phyloP scores from a whole-genome alignment of 2,797 vertebrate genomes.

The Glossophaga mutica region DNA sequence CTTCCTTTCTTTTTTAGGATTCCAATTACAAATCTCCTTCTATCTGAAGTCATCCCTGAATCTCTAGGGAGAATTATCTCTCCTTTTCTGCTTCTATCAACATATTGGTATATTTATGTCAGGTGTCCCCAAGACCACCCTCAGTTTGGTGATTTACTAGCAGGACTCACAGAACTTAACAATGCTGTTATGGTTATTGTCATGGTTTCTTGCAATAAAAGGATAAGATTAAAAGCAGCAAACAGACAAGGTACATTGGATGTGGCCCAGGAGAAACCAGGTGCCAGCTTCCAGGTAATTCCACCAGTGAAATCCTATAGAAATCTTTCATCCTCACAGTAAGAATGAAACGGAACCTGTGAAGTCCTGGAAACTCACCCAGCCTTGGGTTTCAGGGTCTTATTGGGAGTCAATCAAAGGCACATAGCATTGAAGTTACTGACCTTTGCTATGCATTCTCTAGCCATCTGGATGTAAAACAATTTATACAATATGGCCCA shows the following conservation, averaged over 20 bases:
- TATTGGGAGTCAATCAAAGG: neutral
- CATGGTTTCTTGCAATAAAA: neutral
- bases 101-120: neutral
- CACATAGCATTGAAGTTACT: too few species aligned
- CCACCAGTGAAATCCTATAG: neutral
- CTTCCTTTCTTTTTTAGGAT: neutral
- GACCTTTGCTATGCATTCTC: neutral
- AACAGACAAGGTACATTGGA: neutral
- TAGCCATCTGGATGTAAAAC: neutral
- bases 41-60: neutral
- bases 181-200: neutral
- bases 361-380: neutral
- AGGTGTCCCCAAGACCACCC: neutral
- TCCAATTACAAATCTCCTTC: neutral
- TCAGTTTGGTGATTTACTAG: neutral
- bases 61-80: neutral
- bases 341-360: neutral
- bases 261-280: neutral
- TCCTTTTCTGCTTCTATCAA: too few species aligned
- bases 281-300: accelerated
- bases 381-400: neutral
- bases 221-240: neutral
- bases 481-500: neutral
- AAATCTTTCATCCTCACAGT: neutral
- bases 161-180: neutral